These are phyloP conservation scores for Gnathonemus echidnorhynchus DNA, from an alignment of 2,113 vertebrate genomes.

Conservation along the genomic window DNA sequence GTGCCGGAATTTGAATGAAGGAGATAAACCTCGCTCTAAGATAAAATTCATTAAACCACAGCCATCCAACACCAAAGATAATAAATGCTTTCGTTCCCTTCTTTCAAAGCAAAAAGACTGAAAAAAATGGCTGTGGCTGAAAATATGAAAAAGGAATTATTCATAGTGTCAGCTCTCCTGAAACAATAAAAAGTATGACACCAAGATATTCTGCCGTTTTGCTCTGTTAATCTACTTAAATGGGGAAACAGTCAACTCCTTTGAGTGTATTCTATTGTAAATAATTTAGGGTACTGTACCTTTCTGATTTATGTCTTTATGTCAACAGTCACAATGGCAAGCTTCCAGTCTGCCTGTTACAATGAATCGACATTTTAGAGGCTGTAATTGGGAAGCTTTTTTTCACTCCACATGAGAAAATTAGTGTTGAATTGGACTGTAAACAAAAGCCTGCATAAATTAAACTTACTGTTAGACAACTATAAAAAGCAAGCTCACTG, in stretches of 20 bases:
- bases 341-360: constrained; percentile 4
- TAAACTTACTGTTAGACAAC: not conserved
- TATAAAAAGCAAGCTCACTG: not conserved
- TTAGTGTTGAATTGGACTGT: not conserved
- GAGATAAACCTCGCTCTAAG: constrained; percentile 48
- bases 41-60: constrained; percentile 56
- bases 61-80: constrained; percentile 26
- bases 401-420: not conserved
- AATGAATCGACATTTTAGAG: constrained; percentile 1
- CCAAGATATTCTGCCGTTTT: constrained; percentile 9
- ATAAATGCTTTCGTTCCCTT: constrained; percentile 35
- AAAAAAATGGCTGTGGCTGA: not conserved
- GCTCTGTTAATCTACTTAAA: constrained; percentile 22
- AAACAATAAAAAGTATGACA: constrained; percentile 37
- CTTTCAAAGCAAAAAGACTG: constrained; percentile 23
- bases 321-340: constrained; percentile 7
- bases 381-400: not conserved
- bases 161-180: constrained; percentile 33
- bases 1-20: constrained; percentile 49
- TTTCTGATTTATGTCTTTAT: constrained; percentile 15
- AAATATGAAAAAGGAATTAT: constrained; percentile 34
- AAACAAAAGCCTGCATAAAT: not conserved
- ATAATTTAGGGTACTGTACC: constrained; percentile 20
- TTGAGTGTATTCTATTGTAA: constrained; percentile 16
- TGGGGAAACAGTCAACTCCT: not conserved